Base-by-base conservation (phyloP, 2,797 vertebrate genomes). In the Gambelia wislizenii region DNA sequence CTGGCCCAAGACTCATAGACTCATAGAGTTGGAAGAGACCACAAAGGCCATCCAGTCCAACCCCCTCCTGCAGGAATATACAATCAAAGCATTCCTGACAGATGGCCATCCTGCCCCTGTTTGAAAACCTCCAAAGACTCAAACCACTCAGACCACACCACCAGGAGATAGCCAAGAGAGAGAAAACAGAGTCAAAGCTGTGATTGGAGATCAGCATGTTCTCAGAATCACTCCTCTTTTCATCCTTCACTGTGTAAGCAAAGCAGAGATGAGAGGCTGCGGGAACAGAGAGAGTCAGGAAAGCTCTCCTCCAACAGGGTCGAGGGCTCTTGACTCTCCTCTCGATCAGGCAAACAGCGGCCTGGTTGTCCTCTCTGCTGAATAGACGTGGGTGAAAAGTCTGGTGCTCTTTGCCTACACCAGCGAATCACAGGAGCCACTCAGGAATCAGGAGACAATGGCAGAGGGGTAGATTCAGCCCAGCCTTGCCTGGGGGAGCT, bases 351-450 rank as follows among this genome's bases (percentile, higher is more conserved):
- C 30, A 49, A 52, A 12, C 14, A 1, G 33, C 3, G 6, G 59
- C 10, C 12, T 3, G 20, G 42, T 4, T 2, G 1, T 10, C 5
- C 61, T 8, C 30, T 83, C 64, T 3, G 42, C 61, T 16, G 10
- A 69, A 64, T 16, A 14, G n/a, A 12, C 22, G 30, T 12, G 4
- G 18, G 30, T 10, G 30, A n/a, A 83, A 30, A 0, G 44, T 44
- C 6, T 59, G 61, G 20, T 13, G 8, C 33, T 12, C 61, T 83
- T 49, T 25, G 16, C 44, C 4, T 18, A 22, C 30, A 2, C 82
- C 6, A 20, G 61, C 4, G 2, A 0, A 1, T 67, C 7, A 44
- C 12, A 1, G 1, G 14, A 54, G 2, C 1, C 7, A n/a, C 14
- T 16, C 42, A 10, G 9, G 8, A 33, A 13, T 30, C 13, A 4